Evolutionary conservation across 2,113 vertebrate species (phyloP), one percentile per base, ranked within the genome.

Genomic region (Himantopus leucocephalus): DNA sequence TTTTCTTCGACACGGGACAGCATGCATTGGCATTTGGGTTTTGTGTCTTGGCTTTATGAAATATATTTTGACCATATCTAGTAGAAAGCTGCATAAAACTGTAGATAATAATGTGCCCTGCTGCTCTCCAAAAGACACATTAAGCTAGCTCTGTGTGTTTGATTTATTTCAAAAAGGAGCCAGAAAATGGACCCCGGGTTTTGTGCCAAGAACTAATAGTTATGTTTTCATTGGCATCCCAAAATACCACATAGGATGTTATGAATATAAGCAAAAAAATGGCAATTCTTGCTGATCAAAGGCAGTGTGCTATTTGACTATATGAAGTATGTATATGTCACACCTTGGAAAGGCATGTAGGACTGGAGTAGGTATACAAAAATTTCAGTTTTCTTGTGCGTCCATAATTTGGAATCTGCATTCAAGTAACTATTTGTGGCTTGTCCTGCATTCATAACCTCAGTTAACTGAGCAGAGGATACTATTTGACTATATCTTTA

Each of bases 181-280:
- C 94, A 81, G 80, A 92, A 94, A 94, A 81, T n/a, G 85, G 76
- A 70, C 74, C 43, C 39, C 7, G 5, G 55, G n/a, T 94, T 90
- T 90, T 88, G 37, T 88, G 85, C 94, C 82, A 88, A 77, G 75
- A 95, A 18, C 70, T 91, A 71, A 70, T 50, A 90, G 37, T 58
- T 85, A 45, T 87, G 29, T 94, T 97, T 97, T 95, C 62, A 24
- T 67, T 96, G 86, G 77, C 71, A 59, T 76, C 59, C 77, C 45
- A 87, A 87, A 95, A 92, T 94, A 78, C 79, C 50, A 64, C 60
- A 87, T 78, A 76, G 87, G 87, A 85, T 92, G 62, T 95, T 91
- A 87, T 73, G 80, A 95, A 81, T 89, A 64, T 58, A 89, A 95
- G 74, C 86, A 92, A 90, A 96, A 92, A 92, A 72, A 78, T 56